Base-by-base conservation (phyloP, 2,797 vertebrate genomes). In the Ibycter americanus region DNA sequence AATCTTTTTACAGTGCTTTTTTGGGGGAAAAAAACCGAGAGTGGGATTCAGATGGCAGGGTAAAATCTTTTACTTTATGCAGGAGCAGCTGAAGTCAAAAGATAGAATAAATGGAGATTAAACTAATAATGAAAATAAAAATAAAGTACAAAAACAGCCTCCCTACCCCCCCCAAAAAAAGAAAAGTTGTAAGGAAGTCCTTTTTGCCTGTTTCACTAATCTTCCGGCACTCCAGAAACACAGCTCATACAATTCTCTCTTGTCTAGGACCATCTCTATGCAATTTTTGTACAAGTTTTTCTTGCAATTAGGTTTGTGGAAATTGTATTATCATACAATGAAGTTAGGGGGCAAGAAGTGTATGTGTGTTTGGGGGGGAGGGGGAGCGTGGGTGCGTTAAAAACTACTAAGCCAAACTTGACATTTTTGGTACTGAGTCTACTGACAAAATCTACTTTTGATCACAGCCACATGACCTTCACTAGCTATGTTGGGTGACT, bases 111-210 rank as follows among this genome's bases (percentile, higher is more conserved):
- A n/a, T 20, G 11, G 25, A 85, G 23, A 46, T 34, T 47, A 78
- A 94, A 59, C 12, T 63, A 91, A 44, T 4, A 8, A 47, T 42
- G 20, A 74, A 91, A 92, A 91, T 13, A 36, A 44, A 56, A 71
- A 21, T 76, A 2, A 9, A 51, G 8, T 21, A 74, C 7, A 78
- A 91, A 63, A 71, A 0, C 18, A 59, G 15, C 12, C 15, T 52
- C 5, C 5, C 1, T 5, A 4, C 44, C 9, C 9, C 2, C 8
- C 19, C 46, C 20, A 11, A 3, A 6, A 26, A 46, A 12, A 5
- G 4, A 38, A 42, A n/a, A 56, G 6, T 13, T 58, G 14, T 44
- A 56, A 66, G 26, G 5, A 46, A 62, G 31, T 62, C 21, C 25
- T 62, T 71, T 71, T 52, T 71, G 29, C 21, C 63, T 54, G 29